Percentiles rank a stretch among this genome's conserved stretches.
phyloP scores from a whole-genome alignment of 2,113 vertebrate genomes.

The Platysternon megacephalum region DNA sequence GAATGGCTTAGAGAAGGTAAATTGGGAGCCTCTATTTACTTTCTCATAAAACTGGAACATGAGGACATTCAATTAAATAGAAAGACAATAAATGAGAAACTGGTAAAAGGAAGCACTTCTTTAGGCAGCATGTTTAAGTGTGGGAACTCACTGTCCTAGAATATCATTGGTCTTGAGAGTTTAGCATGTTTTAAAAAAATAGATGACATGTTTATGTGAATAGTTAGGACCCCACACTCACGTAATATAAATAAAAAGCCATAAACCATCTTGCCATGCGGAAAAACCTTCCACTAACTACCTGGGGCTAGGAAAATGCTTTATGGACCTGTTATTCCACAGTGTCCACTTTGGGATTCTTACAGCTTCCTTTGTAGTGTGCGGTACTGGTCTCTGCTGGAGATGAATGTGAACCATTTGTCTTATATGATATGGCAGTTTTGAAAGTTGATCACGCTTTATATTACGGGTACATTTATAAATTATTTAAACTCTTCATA shows the following conservation, averaged over 20 bases:
- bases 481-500: not conserved
- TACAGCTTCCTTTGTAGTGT: not conserved
- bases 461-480: not conserved
- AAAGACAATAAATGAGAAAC: rapidly evolving
- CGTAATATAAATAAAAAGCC: not conserved
- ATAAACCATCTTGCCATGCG: not conserved
- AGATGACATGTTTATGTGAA: not conserved
- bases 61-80: not conserved
- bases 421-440: not conserved
- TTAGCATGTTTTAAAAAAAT: rapidly evolving
- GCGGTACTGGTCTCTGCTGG: not conserved
- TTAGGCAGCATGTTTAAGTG: not conserved
- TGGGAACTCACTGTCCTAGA: not conserved
- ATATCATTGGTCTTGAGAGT: not conserved
- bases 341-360: not conserved
- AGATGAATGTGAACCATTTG: not conserved
- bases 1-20: not conserved
- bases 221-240: not conserved
- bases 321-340: not conserved
- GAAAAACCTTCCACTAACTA: not conserved
- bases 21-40: not conserved
- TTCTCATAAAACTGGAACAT: not conserved
- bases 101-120: not conserved
- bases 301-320: not conserved
- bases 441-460: not conserved